Evolutionary conservation across 1,140 invertebrate genomes (phyloP).

Genomic region (Tenebrio molitor): DNA sequence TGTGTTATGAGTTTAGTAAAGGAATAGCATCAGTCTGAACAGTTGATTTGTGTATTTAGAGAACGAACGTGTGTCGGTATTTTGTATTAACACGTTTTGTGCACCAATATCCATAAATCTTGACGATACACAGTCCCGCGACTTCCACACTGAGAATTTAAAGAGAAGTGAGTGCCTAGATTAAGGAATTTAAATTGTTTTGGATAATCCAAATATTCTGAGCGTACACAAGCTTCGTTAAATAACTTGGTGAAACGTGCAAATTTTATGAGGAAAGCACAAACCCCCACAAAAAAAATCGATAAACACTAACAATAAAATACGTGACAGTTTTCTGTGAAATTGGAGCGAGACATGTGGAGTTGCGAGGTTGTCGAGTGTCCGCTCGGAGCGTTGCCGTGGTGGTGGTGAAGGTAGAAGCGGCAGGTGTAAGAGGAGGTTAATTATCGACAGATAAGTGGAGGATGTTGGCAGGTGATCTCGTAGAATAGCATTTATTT

Average conservation of each 20-base stretch:
- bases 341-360: conserved; percentile 18
- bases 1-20: not conserved
- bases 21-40: not conserved
- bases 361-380: conserved; percentile 16
- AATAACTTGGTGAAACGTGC: conserved; percentile 41
- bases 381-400: not conserved
- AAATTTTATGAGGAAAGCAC: conserved; percentile 38
- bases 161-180: conserved; percentile 28
- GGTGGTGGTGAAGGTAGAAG: too few relatives aligned
- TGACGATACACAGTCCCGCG: conserved; percentile 9
- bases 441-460: not conserved
- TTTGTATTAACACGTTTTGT: conserved; percentile 26
- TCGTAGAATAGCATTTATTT: conserved; percentile 27
- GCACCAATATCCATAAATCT: conserved; percentile 20
- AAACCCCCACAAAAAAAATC: conserved; percentile 39
- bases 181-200: conserved; percentile 40
- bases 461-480: conserved; percentile 23
- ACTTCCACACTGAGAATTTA: conserved; percentile 33
- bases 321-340: conserved; percentile 26
- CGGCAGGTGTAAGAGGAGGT: conserved; percentile 12
- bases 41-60: not conserved
- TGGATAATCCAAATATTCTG: conserved; percentile 35
- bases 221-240: conserved; percentile 36
- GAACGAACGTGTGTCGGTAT: conserved; percentile 11
- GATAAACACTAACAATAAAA: conserved; percentile 40